These are phyloP conservation scores for Ennomos quercinarius DNA, from an alignment of 2,888 invertebrate species.

Conservation along the genomic window DNA sequence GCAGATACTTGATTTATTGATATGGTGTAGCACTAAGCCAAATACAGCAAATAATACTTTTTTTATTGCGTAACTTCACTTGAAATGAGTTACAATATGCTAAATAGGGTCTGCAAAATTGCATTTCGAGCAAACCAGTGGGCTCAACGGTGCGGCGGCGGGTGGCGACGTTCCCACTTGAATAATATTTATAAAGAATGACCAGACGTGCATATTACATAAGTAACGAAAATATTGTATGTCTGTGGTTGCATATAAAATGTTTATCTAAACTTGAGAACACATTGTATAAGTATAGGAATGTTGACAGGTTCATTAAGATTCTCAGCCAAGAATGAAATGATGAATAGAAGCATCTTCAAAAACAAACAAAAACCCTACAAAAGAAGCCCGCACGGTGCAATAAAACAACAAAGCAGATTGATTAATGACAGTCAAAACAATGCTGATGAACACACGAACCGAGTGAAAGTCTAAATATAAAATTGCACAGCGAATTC, in stretches of 20 bases:
- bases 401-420: constrained; percentile 30
- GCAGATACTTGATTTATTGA: constrained; percentile 26
- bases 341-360: constrained; percentile 21
- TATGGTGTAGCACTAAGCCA: constrained; percentile 1
- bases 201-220: constrained; percentile 33
- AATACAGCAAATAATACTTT: not conserved
- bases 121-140: constrained; percentile 36
- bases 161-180: constrained; percentile 39
- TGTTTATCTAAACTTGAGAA: constrained; percentile 3
- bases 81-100: constrained; percentile 11
- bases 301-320: constrained; percentile 19
- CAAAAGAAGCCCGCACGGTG: constrained; percentile 23
- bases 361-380: constrained; percentile 20
- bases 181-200: constrained; percentile 46
- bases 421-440: constrained; percentile 36
- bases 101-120: constrained; percentile 26
- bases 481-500: constrained; percentile 50
- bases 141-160: constrained; percentile 9
- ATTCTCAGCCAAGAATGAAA: constrained; percentile 10
- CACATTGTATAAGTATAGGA: constrained; percentile 1
- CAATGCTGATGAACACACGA: constrained; percentile 35
- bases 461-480: constrained; percentile 52
- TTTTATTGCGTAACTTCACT: no score
- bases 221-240: no score
- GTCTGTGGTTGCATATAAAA: no score